A percentile compares a stretch with the other conserved stretches of the same genome.
Conservation (phyloP, 2,888 invertebrate genomes). For the Hipparchia sbordonii region DNA sequence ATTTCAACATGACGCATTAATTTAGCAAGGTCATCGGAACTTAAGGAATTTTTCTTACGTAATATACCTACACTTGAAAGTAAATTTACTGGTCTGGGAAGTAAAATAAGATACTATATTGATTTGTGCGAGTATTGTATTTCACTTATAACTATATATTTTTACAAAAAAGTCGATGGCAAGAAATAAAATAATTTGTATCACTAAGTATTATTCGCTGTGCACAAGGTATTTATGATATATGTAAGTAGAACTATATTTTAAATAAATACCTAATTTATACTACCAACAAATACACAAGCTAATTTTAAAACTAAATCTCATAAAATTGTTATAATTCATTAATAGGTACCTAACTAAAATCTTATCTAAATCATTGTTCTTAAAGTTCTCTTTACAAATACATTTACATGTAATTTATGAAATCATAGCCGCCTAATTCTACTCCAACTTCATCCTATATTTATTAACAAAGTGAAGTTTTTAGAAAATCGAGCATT, state of each 20-base stretch:
- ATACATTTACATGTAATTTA: slow-evolving; percentile 26
- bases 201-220: slow-evolving; percentile 13
- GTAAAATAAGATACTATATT: slow-evolving; percentile 28
- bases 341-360: background rate
- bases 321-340: background rate
- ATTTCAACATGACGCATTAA: slow-evolving; percentile 23
- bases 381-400: slow-evolving; percentile 21
- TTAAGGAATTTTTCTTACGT: slow-evolving; percentile 30
- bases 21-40: slow-evolving; percentile 28
- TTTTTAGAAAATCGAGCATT: no score
- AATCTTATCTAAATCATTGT: background rate
- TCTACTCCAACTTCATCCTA: slow-evolving; percentile 7
- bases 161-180: slow-evolving; percentile 36
- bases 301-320: background rate
- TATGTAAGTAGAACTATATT: slow-evolving; percentile 16
- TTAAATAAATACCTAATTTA: slow-evolving; percentile 28
- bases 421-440: slow-evolving; percentile 36
- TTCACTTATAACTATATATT: slow-evolving; percentile 27
- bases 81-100: slow-evolving; percentile 17
- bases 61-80: slow-evolving; percentile 17
- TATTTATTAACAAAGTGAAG: background rate
- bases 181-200: slow-evolving; percentile 28
- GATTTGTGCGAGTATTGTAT: slow-evolving; percentile 40
- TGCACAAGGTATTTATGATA: slow-evolving; percentile 20
- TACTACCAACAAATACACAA: slow-evolving; percentile 11